phyloP scores from a whole-genome alignment of 2,113 vertebrate genomes.

The Ctenomys sociabilis region DNA sequence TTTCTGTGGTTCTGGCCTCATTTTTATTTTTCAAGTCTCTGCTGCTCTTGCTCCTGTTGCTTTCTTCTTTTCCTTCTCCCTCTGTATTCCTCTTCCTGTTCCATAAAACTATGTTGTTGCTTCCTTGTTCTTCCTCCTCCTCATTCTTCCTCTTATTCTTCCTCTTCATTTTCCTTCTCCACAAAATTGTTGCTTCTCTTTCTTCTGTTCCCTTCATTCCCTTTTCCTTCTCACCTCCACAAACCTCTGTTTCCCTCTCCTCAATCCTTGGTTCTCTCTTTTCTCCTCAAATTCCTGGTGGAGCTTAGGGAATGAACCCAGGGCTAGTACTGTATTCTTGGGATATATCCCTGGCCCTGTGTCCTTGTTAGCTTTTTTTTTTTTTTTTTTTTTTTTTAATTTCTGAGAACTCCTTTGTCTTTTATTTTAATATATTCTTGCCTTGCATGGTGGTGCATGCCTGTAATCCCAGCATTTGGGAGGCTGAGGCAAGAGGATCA shows the following conservation, averaged over 20 bases:
- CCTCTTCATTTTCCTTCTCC: background rate
- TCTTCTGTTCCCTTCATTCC: no score
- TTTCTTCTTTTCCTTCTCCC: background rate
- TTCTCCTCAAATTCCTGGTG: no score
- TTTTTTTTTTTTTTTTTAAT: constrained; percentile 48
- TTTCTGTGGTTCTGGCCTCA: background rate
- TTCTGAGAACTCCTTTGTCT: constrained; percentile 14
- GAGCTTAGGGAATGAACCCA: background rate
- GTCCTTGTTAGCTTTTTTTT: background rate
- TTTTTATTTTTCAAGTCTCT: constrained; percentile 9
- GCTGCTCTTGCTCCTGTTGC: background rate
- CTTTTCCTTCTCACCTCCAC: background rate
- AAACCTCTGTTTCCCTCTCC: background rate
- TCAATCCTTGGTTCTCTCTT: background rate
- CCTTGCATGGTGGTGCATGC: background rate
- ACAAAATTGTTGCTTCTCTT: background rate
- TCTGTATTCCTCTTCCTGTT: background rate
- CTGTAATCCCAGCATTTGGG: no score
- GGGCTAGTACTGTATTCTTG: background rate
- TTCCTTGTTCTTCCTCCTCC: background rate
- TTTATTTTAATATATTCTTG: constrained; percentile 19
- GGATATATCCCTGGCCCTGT: background rate
- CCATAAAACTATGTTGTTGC: background rate
- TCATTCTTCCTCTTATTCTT: background rate
- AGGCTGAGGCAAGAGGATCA: no score